Percentiles rank a stretch among this genome's conserved stretches.
These are phyloP conservation scores for Laticauda colubrina DNA, from an alignment of 2,113 vertebrate genomes.

Conservation along the genomic window DNA sequence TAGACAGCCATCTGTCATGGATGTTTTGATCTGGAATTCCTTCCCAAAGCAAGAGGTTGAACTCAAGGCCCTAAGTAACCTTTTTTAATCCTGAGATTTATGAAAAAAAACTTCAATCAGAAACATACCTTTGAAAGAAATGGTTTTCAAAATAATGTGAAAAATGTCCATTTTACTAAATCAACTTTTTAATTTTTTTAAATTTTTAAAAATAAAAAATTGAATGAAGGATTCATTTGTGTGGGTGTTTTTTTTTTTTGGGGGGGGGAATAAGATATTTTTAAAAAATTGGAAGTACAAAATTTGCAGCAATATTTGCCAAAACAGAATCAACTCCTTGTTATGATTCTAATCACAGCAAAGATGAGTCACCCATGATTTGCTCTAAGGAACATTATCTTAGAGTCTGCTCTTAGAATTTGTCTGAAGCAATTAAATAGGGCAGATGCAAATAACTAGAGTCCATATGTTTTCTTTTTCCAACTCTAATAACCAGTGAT, in stretches of 20 bases:
- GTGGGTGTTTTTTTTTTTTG: not conserved
- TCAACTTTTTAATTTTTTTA: not conserved
- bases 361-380: conserved; percentile 28
- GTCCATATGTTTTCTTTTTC: not conserved
- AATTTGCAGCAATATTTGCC: not conserved
- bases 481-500: not conserved
- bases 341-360: conserved; percentile 29
- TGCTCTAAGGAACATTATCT: conserved; percentile 12
- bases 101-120: not conserved
- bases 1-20: not conserved
- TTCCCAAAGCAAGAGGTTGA: not conserved
- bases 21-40: not conserved
- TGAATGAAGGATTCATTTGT: not conserved
- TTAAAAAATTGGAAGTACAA: not conserved
- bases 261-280: not conserved
- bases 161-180: not conserved
- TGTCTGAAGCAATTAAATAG: conserved; percentile 20
- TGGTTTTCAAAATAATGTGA: accelerated
- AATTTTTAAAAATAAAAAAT: accelerated
- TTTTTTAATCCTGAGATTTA: not conserved
- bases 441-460: not conserved
- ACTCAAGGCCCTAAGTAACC: not conserved
- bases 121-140: not conserved
- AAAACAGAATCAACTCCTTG: not conserved
- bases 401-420: not conserved